phyloP scores from a whole-genome alignment of 2,888 invertebrate genomes.

The Harpagoxenus sublaevis region DNA sequence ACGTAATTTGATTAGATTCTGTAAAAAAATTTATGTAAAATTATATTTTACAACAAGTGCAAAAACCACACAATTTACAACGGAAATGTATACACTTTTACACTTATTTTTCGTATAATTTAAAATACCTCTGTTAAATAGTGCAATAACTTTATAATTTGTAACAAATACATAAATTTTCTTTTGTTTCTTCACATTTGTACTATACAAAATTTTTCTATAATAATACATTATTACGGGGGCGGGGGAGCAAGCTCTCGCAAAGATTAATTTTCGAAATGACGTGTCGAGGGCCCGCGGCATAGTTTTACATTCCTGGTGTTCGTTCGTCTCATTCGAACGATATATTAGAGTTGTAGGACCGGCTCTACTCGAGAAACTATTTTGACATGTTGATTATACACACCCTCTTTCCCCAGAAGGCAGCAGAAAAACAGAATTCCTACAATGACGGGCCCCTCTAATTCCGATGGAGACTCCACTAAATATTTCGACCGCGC shows the following conservation, averaged over 20 bases:
- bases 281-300: slow-evolving; percentile 12
- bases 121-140: background rate
- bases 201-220: background rate
- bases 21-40: background rate
- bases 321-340: slow-evolving; percentile 56
- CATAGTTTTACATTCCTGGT: slow-evolving; percentile 38
- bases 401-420: slow-evolving; percentile 63
- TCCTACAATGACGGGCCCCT: slow-evolving; percentile 48
- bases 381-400: slow-evolving; percentile 80
- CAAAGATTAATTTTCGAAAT: slow-evolving; percentile 25
- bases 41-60: background rate
- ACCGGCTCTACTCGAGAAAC: slow-evolving; percentile 60
- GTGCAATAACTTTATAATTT: background rate
- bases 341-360: slow-evolving; percentile 60
- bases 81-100: background rate
- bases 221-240: slow-evolving; percentile 30
- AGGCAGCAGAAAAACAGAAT: slow-evolving; percentile 66
- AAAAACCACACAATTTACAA: background rate
- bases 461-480: slow-evolving; percentile 48
- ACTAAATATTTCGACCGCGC: slow-evolving; percentile 53
- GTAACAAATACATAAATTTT: background rate
- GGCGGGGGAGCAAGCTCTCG: background rate
- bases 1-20: background rate
- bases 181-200: background rate
- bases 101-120: background rate